A percentile compares a stretch with the other conserved stretches of the same genome.
These are phyloP conservation scores for Regulus satrapa DNA, from an alignment of 2,113 vertebrate species.

Conservation along the genomic window DNA sequence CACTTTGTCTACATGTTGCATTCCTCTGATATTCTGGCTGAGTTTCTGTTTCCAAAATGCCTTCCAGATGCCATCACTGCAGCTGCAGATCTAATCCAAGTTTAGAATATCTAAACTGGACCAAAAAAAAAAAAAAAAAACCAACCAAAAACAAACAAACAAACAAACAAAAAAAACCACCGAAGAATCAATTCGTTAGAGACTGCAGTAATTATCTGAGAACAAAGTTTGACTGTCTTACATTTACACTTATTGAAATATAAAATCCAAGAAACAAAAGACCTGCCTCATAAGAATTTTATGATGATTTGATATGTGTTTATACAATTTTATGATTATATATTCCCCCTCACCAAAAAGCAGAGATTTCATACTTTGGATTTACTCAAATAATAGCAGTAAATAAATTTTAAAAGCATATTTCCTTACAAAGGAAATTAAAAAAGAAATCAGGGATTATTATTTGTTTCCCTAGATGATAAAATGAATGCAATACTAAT, in stretches of 20 bases:
- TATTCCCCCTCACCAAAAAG: not conserved
- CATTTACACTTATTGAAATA: not conserved
- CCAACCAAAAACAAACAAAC: no score
- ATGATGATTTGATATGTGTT: not conserved
- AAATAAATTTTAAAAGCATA: not conserved
- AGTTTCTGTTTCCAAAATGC: conserved; percentile 58
- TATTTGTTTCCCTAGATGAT: not conserved
- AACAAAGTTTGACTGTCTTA: not conserved
- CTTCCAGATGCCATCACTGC: conserved; percentile 67
- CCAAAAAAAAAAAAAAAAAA: not conserved
- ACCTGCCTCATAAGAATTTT: not conserved
- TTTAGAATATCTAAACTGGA: conserved; percentile 17
- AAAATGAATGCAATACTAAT: not conserved
- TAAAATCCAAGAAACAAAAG: not conserved
- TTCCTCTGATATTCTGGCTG: conserved; percentile 55
- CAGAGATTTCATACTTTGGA: not conserved
- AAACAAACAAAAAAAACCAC: not conserved
- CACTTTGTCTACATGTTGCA: conserved; percentile 53
- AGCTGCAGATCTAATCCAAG: conserved; percentile 22
- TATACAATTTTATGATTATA: not conserved
- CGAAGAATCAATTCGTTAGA: not conserved
- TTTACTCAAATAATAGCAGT: not conserved
- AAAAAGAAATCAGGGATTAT: not conserved
- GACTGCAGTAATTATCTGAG: not conserved
- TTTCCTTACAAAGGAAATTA: not conserved